Evolutionary conservation across 1,140 invertebrate species (phyloP), one percentile per base, ranked within the genome.

Genomic region (Steinernema feltiae): DNA sequence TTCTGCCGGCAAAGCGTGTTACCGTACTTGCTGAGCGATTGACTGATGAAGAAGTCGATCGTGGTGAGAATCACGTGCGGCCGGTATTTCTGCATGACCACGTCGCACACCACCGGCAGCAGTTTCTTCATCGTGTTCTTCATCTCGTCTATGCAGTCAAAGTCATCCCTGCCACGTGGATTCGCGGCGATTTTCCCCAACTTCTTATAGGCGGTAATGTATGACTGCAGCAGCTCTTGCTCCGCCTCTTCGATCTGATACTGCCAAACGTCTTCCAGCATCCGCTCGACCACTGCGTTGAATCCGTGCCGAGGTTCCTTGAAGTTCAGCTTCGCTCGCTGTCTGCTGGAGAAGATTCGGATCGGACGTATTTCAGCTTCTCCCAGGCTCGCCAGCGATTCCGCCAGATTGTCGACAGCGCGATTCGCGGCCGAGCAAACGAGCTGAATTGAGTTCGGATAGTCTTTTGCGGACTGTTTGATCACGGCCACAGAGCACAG

Each of bases 391-490:
- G 2, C 2, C 3, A 63, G 53, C 12, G 53, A 63, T 15, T 63
- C 53, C 15, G 53, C 53, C 12, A 63, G 24, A 21, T 63, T 63
- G 24, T 63, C 53, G 7, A 63, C 53, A 27, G 53, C 53, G 15
- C 53, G 53, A 63, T 63, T 63, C 12, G 53, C 53, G 24, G 53
- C 53, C 3, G 53, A 63, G 53, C 53, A 63, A 3, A 63, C 53
- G 12, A 63, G 53, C 53, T 63, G 53, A 21, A 63, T 3, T 3
- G 12, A 63, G 24, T 12, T 27, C 53, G 53, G 53, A 15, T 63
- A 3, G 2, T 21, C 3, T 12, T 17, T 27, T 27, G 24, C 24
- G 3, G 53, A n/a, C 53, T 63, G 7, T 21, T 63, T 63, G 7
- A 63, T 12, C 2, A 63, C 24, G 12, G 15, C 53, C 12, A 63